Conservation (phyloP, 2,797 vertebrate genomes). For the Amazonetta brasiliensis region DNA sequence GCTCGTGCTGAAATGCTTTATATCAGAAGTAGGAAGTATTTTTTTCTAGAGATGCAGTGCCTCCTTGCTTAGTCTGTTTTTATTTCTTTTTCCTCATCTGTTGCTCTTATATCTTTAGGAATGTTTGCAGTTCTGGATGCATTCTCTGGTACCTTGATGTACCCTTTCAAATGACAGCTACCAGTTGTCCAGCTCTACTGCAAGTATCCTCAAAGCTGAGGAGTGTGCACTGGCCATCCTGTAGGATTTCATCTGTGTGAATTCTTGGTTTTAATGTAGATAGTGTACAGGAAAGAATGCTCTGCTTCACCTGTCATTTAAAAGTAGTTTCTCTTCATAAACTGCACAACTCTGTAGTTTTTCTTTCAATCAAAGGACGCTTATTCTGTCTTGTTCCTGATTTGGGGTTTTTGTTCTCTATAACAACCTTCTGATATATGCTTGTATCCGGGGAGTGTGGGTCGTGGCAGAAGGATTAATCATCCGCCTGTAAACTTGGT, state of each 20-base stretch:
- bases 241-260: neutral
- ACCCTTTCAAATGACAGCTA: neutral
- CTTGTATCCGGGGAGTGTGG: neutral
- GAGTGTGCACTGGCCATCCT: neutral
- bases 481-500: neutral
- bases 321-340: neutral
- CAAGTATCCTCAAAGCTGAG: neutral
- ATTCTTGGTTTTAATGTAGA: neutral
- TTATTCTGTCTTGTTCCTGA: neutral
- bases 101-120: neutral
- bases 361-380: neutral
- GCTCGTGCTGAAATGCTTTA: neutral
- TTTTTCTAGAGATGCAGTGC: neutral
- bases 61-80: neutral
- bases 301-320: neutral
- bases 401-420: neutral
- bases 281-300: neutral
- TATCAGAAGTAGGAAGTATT: neutral
- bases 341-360: neutral
- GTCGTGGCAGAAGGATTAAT: neutral
- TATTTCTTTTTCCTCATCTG: neutral
- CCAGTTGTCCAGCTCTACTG: neutral
- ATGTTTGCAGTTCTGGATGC: neutral
- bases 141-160: neutral
- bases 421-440: neutral